These are phyloP conservation scores for Chironomus riparius DNA, from an alignment of 2,888 invertebrate species.

Conservation along the genomic window DNA sequence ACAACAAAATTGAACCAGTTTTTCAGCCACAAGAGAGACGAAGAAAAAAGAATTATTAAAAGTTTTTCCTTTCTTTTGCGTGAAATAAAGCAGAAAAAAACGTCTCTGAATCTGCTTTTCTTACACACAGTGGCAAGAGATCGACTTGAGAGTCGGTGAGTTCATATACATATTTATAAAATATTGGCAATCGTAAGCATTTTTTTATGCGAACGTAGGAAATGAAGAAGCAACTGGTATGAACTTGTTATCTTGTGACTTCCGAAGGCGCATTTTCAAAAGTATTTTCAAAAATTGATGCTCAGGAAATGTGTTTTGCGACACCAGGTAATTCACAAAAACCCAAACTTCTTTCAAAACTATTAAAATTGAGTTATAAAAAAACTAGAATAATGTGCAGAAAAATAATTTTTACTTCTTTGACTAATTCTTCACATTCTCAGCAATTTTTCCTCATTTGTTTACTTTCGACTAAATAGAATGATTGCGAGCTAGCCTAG, in stretches of 20 bases:
- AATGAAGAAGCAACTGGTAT: no score
- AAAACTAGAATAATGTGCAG: no score
- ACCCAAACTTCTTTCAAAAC: no score
- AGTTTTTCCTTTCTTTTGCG: not conserved
- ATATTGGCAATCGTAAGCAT: constrained; percentile 20
- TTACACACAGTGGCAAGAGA: no score
- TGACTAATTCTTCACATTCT: not conserved
- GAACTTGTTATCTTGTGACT: no score
- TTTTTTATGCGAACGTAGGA: no score
- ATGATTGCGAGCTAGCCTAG: not conserved
- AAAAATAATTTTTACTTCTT: no score
- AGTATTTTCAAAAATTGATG: no score
- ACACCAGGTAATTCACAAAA: no score
- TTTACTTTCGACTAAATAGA: not conserved
- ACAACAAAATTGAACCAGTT: not conserved
- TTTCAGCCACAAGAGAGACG: not conserved
- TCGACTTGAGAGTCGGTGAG: not conserved
- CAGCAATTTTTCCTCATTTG: not conserved
- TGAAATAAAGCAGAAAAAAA: not conserved
- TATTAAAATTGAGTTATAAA: no score
- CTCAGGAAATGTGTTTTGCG: no score
- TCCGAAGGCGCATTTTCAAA: no score
- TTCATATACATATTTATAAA: constrained; percentile 23
- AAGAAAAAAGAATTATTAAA: not conserved
- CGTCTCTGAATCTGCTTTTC: not conserved